These are phyloP conservation scores for Brienomyrus longianalis DNA, from an alignment of 2,113 vertebrate species.

Conservation along the genomic window DNA sequence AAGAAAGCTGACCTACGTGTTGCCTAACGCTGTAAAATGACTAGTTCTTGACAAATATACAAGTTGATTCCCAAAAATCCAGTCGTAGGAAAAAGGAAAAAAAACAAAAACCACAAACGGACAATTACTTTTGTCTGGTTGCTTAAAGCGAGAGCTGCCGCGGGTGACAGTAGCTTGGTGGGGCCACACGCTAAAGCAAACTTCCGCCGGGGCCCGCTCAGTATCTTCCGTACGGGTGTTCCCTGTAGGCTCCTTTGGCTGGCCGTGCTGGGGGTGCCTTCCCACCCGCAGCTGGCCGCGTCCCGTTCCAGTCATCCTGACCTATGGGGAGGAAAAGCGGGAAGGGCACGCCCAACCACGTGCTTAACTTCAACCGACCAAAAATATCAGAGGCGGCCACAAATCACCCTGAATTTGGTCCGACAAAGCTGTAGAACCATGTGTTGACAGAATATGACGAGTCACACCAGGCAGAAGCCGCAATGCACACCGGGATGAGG, in stretches of 20 bases:
- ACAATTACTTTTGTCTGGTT: slow-evolving; percentile 74
- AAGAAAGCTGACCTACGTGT: slow-evolving; percentile 41
- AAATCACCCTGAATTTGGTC: background rate
- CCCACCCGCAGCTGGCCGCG: slow-evolving; percentile 66
- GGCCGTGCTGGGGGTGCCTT: slow-evolving; percentile 78
- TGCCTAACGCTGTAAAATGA: slow-evolving; percentile 37
- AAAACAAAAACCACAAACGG: slow-evolving; percentile 48
- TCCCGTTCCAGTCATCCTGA: slow-evolving; percentile 95
- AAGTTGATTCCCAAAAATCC: slow-evolving; percentile 56
- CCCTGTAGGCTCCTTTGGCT: slow-evolving; percentile 84
- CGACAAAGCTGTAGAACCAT: background rate
- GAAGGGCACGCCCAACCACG: background rate
- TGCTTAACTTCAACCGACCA: background rate
- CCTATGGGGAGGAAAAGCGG: slow-evolving; percentile 50
- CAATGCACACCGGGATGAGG: background rate
- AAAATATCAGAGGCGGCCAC: background rate
- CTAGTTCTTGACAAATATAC: slow-evolving; percentile 50
- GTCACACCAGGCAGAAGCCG: background rate
- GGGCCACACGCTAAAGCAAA: slow-evolving; percentile 52
- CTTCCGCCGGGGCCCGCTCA: slow-evolving; percentile 58
- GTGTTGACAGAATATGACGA: background rate
- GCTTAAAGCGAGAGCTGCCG: slow-evolving; percentile 69
- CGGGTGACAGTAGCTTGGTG: slow-evolving; percentile 56
- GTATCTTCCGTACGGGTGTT: slow-evolving; percentile 93
- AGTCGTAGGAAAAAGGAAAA: slow-evolving; percentile 41